Percentiles rank a stretch among this genome's conserved stretches.
Evolutionary conservation across 2,113 vertebrate genomes (phyloP).

Genomic region (Spea multiplicata): DNA sequence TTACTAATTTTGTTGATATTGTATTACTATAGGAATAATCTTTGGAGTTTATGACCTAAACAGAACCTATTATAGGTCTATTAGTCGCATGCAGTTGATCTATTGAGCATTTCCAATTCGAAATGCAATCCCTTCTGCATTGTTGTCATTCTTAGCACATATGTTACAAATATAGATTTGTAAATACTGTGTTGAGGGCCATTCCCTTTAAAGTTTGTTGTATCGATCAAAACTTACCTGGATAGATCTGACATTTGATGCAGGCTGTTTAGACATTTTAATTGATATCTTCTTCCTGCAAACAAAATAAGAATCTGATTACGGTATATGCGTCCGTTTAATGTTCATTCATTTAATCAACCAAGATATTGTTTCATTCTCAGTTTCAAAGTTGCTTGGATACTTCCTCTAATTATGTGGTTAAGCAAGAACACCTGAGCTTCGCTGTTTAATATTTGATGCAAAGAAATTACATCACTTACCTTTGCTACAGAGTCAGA

Average conservation of each 20-base stretch:
- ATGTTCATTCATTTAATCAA: slow-evolving; percentile 66
- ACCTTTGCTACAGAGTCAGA: neutral
- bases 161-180: neutral
- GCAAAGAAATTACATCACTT: slow-evolving; percentile 60
- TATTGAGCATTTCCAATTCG: neutral
- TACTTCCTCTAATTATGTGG: slow-evolving; percentile 64
- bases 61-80: too few relatives aligned
- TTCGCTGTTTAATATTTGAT: slow-evolving; percentile 86
- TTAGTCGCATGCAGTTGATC: too few relatives aligned
- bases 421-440: slow-evolving; percentile 72
- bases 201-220: neutral
- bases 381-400: slow-evolving; percentile 76
- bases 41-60: too few relatives aligned
- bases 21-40: too few relatives aligned
- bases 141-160: neutral
- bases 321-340: slow-evolving; percentile 57
- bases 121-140: neutral
- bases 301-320: slow-evolving; percentile 66
- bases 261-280: slow-evolving; percentile 92
- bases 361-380: slow-evolving; percentile 78
- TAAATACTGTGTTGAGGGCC: too few relatives aligned
- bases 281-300: slow-evolving; percentile 62
- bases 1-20: too few relatives aligned
- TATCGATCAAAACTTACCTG: slow-evolving; percentile 77
- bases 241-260: slow-evolving; percentile 92